A percentile compares a stretch with the other conserved stretches of the same genome.
Conservation (phyloP, 2,888 invertebrate genomes). For the Peribatodes rhomboidaria region DNA sequence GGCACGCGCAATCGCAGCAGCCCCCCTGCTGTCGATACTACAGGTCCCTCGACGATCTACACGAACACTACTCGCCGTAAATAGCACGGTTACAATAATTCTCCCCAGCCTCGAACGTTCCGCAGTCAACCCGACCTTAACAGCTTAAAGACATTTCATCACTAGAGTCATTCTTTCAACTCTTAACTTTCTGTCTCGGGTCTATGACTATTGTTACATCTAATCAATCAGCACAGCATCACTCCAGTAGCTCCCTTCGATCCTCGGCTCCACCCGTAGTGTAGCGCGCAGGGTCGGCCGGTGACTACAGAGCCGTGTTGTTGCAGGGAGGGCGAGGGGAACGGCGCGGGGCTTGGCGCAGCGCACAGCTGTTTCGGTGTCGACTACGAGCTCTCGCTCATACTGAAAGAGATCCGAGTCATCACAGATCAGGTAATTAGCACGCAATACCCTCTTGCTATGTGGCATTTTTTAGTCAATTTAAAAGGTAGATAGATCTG, state of each 20-base stretch:
- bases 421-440: constrained; percentile 93
- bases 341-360: constrained; percentile 90
- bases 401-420: constrained; percentile 97
- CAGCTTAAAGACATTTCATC: constrained; percentile 63
- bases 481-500: not conserved
- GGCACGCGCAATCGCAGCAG: constrained; percentile 92
- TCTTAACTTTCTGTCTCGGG: constrained; percentile 63
- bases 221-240: constrained; percentile 68
- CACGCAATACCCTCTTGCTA: not conserved
- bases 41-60: constrained; percentile 89
- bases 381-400: constrained; percentile 97
- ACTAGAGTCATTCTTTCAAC: constrained; percentile 58
- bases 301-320: constrained; percentile 76
- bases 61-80: constrained; percentile 87
- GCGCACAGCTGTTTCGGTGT: constrained; percentile 96
- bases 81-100: constrained; percentile 85
- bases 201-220: constrained; percentile 69
- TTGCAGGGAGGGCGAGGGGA: constrained; percentile 87
- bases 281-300: constrained; percentile 75
- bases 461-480: not conserved
- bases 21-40: constrained; percentile 92
- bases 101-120: constrained; percentile 82
- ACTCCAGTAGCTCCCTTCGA: constrained; percentile 80
- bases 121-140: constrained; percentile 82
- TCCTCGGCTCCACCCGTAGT: constrained; percentile 82